Conservation (phyloP, 2,113 vertebrate species). For the pig (Sus scrofa) region T2T-Sscrofa CM000829.6:30480501-30481000, state of each 20-base stretch:
- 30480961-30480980: conserved; percentile 66
- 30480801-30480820: conserved; percentile 72
- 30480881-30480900: conserved; percentile 57
- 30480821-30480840: conserved; percentile 72
- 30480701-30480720: conserved; percentile 10
- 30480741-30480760: conserved; percentile 71
- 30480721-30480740: conserved; percentile 60
- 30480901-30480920: conserved; percentile 61
- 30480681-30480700: not conserved
- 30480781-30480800: conserved; percentile 83
- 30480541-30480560: too few relatives aligned
- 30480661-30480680: not conserved
- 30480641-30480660: not conserved
- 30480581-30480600: not conserved
- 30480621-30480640: not conserved
- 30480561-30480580: not conserved
- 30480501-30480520: not conserved
- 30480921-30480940: conserved; percentile 77
- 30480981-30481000: conserved; percentile 68
- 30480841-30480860: conserved; percentile 70
- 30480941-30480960: conserved; percentile 66
- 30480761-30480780: conserved; percentile 80
- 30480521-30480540: not conserved
- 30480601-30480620: conserved; percentile 9
- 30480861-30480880: conserved; percentile 67